These are phyloP conservation scores for Tolmerus cingulatus DNA, from an alignment of 2,888 invertebrate genomes.

Conservation along the genomic window DNA sequence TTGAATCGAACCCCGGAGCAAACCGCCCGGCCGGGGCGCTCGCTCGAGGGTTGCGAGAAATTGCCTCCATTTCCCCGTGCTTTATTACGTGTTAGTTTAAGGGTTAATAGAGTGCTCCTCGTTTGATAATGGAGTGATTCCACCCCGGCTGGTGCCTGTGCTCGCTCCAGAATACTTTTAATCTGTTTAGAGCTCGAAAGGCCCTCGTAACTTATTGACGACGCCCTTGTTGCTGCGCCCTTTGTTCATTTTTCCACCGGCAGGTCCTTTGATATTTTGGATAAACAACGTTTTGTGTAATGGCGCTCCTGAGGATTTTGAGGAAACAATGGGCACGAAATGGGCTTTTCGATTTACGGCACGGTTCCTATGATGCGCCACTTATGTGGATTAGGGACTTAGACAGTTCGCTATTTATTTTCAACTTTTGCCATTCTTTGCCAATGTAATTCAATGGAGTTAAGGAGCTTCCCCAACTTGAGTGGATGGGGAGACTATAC, in stretches of 20 bases:
- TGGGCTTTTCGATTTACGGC: not conserved
- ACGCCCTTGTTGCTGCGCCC: not conserved
- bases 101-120: conserved; percentile 39
- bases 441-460: not conserved
- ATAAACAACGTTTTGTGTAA: not conserved
- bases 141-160: not conserved
- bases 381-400: not conserved
- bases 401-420: not conserved
- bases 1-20: conserved; percentile 37
- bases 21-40: not conserved
- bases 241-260: not conserved
- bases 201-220: not conserved
- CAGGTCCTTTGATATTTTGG: not conserved
- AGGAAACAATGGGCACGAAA: not conserved
- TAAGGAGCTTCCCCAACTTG: not conserved
- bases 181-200: conserved; percentile 20
- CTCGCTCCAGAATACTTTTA: conserved; percentile 3
- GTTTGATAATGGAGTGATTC: conserved; percentile 36
- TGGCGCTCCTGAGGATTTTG: not conserved
- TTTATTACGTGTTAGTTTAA: conserved; percentile 36
- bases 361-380: not conserved
- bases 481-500: not conserved
- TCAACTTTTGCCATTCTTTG: not conserved
- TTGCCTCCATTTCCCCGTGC: conserved; percentile 23
- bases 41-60: conserved; percentile 9